These are phyloP conservation scores for Zaprionus kolodkinae DNA, from an alignment of 1,140 invertebrate genomes.

Conservation along the genomic window DNA sequence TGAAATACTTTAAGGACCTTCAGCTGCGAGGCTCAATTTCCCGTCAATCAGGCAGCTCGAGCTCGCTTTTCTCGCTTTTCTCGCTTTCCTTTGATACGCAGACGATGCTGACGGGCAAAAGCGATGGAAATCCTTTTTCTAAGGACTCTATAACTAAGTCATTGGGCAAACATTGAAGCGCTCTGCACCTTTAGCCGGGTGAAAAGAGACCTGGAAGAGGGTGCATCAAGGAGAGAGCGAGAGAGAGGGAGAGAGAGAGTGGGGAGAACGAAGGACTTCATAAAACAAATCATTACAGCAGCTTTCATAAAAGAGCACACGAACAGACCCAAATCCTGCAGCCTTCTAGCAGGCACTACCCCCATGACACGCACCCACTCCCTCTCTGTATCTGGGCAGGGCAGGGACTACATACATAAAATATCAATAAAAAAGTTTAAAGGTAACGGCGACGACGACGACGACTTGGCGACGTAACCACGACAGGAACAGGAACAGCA, in stretches of 20 bases:
- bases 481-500: conserved; percentile 22
- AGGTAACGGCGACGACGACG: conserved; percentile 70
- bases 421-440: conserved; percentile 83
- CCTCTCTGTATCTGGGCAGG: neutral
- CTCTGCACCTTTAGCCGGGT: conserved; percentile 10
- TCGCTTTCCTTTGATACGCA: conserved; percentile 17
- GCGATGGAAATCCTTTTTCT: conserved; percentile 33
- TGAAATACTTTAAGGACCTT: neutral
- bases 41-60: conserved; percentile 11
- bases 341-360: neutral
- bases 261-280: conserved; percentile 62
- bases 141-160: conserved; percentile 50
- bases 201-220: neutral
- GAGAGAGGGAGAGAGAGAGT: neutral
- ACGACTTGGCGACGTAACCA: conserved; percentile 55
- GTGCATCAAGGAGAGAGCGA: neutral
- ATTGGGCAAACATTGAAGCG: conserved; percentile 38
- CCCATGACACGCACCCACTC: neutral
- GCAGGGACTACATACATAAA: conserved; percentile 70
- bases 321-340: conserved; percentile 1
- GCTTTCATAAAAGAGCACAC: conserved; percentile 64
- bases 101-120: neutral
- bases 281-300: conserved; percentile 81
- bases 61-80: conserved; percentile 7
- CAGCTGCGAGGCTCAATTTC: neutral